Percentiles rank a stretch among this genome's conserved stretches.
phyloP scores from a whole-genome alignment of 2,888 invertebrate species.

The Dendrolimus houi region DNA sequence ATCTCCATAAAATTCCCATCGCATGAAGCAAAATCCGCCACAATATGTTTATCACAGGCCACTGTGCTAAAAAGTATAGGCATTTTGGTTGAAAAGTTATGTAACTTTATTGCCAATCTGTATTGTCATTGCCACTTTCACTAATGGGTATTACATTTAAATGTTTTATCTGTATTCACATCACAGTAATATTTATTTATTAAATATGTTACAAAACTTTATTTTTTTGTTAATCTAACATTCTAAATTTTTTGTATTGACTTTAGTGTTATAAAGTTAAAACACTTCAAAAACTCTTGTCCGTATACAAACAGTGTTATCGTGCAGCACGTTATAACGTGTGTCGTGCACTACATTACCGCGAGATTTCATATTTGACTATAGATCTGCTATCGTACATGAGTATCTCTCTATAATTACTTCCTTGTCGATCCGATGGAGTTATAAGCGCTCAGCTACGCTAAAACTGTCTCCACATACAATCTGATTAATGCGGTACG shows the following conservation, averaged over 20 bases:
- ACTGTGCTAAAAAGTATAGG: slow-evolving; percentile 93
- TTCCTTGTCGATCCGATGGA: slow-evolving; percentile 26
- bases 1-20: slow-evolving; percentile 96
- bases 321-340: background rate
- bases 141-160: too few species aligned
- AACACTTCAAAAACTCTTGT: too few species aligned
- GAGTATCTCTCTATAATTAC: slow-evolving; percentile 23
- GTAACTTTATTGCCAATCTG: background rate
- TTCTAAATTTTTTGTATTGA: too few species aligned
- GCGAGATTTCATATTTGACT: slow-evolving; percentile 2
- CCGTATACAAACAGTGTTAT: background rate
- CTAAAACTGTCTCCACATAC: slow-evolving; percentile 50
- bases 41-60: slow-evolving; percentile 83
- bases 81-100: slow-evolving; percentile 72
- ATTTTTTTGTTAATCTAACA: too few species aligned
- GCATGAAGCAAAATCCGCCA: slow-evolving; percentile 91
- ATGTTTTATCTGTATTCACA: too few species aligned
- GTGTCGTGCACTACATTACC: slow-evolving; percentile 3
- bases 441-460: slow-evolving; percentile 33
- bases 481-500: slow-evolving; percentile 43
- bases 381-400: slow-evolving; percentile 9
- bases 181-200: too few species aligned
- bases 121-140: slow-evolving; percentile 2
- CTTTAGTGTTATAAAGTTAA: too few species aligned
- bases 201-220: too few species aligned